Base-by-base conservation (phyloP, 1,140 invertebrate genomes). In the Catajapyx aquilonaris region DNA sequence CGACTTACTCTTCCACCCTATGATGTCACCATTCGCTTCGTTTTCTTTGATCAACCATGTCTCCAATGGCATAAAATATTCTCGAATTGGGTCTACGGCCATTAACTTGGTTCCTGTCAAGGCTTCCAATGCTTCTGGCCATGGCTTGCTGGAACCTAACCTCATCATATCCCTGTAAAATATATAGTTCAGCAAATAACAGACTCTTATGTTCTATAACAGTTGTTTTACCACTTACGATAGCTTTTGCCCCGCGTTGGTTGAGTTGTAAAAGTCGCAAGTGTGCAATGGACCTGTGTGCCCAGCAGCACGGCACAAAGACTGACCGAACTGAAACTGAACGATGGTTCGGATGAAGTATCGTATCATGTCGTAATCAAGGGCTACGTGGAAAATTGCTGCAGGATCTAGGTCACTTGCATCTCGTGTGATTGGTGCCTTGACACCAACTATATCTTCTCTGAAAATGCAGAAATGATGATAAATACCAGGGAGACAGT, bases 291-390 rank as follows among this genome's bases (percentile, higher is more conserved):
- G 74, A 2, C 77, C 79, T 0, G 51, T 56, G 45, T 86, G 72
- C 2, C 72, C 70, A 0, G 79, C 66, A 3, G 68, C 74, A 3
- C 64, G 52, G 49, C 86, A 91, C 15, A 90, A 52, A 16, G 77
- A 65, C 48, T 83, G 69, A 47, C 76, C 79, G 35, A 90, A 71
- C 63, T 90, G 85, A 56, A 88, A 90, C 57, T 90, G 83, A 20
- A 90, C 52, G 2, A 88, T 61, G 30, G 73, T 66, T 5, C 76
- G 76, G 2, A 88, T 66, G 52, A 88, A 90, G 53, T 88, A 88
- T 51, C 81, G 84, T 50, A 22, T n/a, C n/a, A n/a, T n/a, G n/a
- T n/a, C n/a, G n/a, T n/a, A n/a, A 56, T 81, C 76, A 9, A 76
- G 71, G n/a, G 76, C 68, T 4, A 85, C 62, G 47, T 84, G 79